Percentiles rank a stretch among this genome's conserved stretches.
phyloP scores from a whole-genome alignment of 2,113 vertebrate species.

The Gambusia holbrooki region DNA sequence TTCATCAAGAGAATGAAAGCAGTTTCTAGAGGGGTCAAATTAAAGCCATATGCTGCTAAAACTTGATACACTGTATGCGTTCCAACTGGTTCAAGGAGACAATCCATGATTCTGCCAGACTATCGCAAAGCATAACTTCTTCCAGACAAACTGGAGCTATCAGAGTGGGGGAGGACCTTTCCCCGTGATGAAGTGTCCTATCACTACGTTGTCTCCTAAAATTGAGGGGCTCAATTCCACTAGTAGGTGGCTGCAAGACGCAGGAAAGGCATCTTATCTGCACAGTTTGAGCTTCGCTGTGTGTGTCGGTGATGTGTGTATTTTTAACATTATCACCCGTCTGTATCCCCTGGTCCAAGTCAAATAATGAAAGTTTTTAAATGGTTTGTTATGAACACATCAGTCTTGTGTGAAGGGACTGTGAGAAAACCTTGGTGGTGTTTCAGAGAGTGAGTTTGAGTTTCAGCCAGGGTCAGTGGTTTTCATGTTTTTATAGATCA shows the following conservation, averaged over 20 bases:
- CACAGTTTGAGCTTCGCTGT: conserved; percentile 28
- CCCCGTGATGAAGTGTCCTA: conserved; percentile 71
- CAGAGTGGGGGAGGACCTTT: conserved; percentile 50
- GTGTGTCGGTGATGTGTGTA: conserved; percentile 40
- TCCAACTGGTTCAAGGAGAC: conserved; percentile 52
- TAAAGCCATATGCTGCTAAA: conserved; percentile 74
- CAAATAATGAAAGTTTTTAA: conserved; percentile 13
- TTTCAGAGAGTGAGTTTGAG: not conserved
- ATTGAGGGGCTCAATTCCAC: conserved; percentile 58
- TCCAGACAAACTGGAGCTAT: conserved; percentile 73
- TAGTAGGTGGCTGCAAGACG: conserved; percentile 45
- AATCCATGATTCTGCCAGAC: conserved; percentile 57
- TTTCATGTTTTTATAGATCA: not conserved
- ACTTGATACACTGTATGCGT: conserved; percentile 49
- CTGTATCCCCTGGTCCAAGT: conserved; percentile 18
- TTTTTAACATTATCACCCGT: conserved; percentile 48
- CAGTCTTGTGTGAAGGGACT: not conserved
- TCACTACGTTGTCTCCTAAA: conserved; percentile 66
- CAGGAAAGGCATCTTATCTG: conserved; percentile 59
- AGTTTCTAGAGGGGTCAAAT: conserved; percentile 58
- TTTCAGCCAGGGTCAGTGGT: not conserved
- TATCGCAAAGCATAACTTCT: conserved; percentile 64
- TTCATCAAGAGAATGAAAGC: conserved; percentile 63
- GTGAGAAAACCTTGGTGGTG: not conserved
- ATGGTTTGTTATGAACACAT: conserved; percentile 15